Base-by-base conservation (phyloP, 2,888 invertebrate genomes). In the Leptinotarsa juncta region DNA sequence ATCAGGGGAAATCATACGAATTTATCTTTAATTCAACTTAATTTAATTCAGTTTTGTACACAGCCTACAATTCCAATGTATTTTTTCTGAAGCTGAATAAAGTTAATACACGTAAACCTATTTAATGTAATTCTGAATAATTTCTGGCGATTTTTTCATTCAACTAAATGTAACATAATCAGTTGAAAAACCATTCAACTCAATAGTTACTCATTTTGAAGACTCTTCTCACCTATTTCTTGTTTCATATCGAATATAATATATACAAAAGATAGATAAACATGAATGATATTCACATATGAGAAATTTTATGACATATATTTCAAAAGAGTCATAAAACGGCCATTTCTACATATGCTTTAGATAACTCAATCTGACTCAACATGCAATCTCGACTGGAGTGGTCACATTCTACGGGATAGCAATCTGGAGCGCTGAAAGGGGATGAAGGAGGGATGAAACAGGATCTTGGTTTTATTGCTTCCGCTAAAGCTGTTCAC, bases 401-500 rank as follows among this genome's bases (percentile, higher is more conserved):
- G 76, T 71, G 76, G 77, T 82, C 83, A 82, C 83, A 83, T 82
- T 83, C 82, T 81, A 76, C 67, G 74, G 73, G 77, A 76, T 75
- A 73, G 70, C 76, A 79, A 79, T 79, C 79, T 77, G 76, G 73
- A 76, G 72, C 67, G 66, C 73, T 71, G 71, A 76, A 75, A 75
- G 75, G 75, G 73, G 81, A 76, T 76, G 76, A 57, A 60, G 60
- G 49, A 69, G 83, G 82, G 82, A 83, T 82, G 84, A 81, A 81
- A 81, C 76, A 75, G 78, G 79, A 81, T 79, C 81, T 80, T 57
- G 80, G 78, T 79, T 83, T 84, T 84, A 84, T 82, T 79, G 79
- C 83, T 84, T 84, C 84, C 84, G 83, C 82, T 82, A 82, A 83
- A 83, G 79, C 79, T 82, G 82, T 81, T 83, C 80, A 82, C 82